Evolutionary conservation across 2,113 vertebrate genomes (phyloP).

Genomic region (Plestiodon gilberti): DNA sequence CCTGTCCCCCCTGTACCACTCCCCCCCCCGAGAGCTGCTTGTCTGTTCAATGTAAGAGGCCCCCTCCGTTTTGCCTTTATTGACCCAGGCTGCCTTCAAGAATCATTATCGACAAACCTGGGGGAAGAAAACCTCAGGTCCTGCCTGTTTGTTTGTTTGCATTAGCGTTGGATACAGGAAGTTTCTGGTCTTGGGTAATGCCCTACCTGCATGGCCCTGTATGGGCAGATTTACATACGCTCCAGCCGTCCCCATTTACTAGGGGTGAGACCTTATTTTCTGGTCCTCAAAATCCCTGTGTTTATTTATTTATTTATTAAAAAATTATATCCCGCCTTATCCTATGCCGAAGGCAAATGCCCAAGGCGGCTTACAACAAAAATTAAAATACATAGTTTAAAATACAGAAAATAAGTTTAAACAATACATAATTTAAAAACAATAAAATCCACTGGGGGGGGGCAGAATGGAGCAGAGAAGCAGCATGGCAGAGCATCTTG

Average conservation of each 20-base stretch:
- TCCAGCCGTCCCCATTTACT: neutral
- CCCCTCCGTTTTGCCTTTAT: slow-evolving; percentile 27
- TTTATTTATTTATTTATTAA: no score
- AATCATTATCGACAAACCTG: slow-evolving; percentile 72
- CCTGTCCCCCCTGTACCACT: neutral
- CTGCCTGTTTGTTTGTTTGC: accelerated
- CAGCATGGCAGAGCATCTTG: no score
- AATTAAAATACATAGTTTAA: no score
- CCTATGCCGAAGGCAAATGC: no score
- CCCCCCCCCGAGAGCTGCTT: neutral
- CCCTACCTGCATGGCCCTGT: neutral
- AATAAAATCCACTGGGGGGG: no score
- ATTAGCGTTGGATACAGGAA: slow-evolving; percentile 15
- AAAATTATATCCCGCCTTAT: no score
- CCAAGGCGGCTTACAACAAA: no score
- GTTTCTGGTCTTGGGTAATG: neutral
- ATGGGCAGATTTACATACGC: neutral
- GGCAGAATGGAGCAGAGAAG: no score
- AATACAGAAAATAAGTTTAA: no score
- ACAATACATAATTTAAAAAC: no score
- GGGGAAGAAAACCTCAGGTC: neutral
- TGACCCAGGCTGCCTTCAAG: slow-evolving; percentile 70
- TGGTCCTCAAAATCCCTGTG: no score
- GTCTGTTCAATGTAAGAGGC: slow-evolving; percentile 20
- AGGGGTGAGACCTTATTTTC: no score